Evolutionary conservation across 2,888 invertebrate species (phyloP), one percentile per base, ranked within the genome.

Genomic region (Deilephila porcellus): DNA sequence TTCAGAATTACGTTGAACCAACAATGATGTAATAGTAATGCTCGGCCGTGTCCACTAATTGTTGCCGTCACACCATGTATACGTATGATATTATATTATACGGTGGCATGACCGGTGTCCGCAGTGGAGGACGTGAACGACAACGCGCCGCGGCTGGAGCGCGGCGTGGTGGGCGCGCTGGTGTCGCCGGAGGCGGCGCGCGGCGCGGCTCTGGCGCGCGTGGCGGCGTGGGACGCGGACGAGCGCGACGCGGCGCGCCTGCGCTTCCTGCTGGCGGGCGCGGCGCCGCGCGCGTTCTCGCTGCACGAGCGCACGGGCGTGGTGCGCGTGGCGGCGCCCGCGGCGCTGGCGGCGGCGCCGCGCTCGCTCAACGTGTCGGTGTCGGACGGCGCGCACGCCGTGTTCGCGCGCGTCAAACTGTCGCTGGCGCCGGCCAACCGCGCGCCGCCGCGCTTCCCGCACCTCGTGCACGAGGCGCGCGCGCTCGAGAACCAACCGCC

Each of bases 351-450:
- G 72, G 96, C 96, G 84, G 92, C 96, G 75, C 85, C 86, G 83
- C 92, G 93, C 83, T 88, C 91, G 78, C 95, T 99, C 75, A 99
- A 99, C 94, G 97, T 99, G 53, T 99, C 99, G 1, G 99, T 98
- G 60, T 98, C 98, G 73, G 99, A 99, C 94, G 99, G 99, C 53
- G 98, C 99, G 59, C 99, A 98, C 93, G 98, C 98, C 8, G 97
- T 97, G 79, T 99, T 97, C 91, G 97, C 98, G 1, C 95, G 98
- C 78, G 95, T 98, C 20, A 97, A 97, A 93, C 97, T 98, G 71
- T 96, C 97, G 83, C 95, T 97, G 77, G 93, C 97, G 75, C 96
- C 98, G 11, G 97, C 97, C 76, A 99, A 99, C 93, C 85, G 95
- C 95, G 79, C 96, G 97, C 88, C 97, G 80, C 99, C 99, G 14